Evolutionary conservation across 2,888 invertebrate species (phyloP).

Genomic region (Syritta pipiens): DNA sequence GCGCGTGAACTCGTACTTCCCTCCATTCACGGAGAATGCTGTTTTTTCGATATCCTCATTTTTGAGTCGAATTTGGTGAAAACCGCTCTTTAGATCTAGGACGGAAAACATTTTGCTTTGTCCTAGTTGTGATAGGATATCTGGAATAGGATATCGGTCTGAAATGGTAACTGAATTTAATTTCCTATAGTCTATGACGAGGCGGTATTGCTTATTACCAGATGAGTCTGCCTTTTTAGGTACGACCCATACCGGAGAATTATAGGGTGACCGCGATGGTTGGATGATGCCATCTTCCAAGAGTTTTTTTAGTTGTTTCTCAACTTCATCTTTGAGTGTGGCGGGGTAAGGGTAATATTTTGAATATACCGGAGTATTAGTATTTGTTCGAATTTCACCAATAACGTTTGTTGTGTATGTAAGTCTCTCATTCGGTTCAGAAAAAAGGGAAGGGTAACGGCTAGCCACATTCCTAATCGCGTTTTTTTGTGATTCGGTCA

Average conservation of each 20-base stretch:
- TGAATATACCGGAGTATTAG: slow-evolving; percentile 30
- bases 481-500: not conserved
- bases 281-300: slow-evolving; percentile 20
- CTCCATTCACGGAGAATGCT: slow-evolving; percentile 15
- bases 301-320: slow-evolving; percentile 19
- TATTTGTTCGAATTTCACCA: slow-evolving; percentile 32
- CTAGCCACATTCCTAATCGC: too few species aligned
- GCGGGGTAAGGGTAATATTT: too few species aligned
- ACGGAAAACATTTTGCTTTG: slow-evolving; percentile 1
- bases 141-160: slow-evolving; percentile 50
- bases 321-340: slow-evolving; percentile 27
- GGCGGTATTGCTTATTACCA: slow-evolving; percentile 13
- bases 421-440: slow-evolving; percentile 13
- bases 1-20: slow-evolving; percentile 18
- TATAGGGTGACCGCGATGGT: slow-evolving; percentile 26
- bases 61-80: slow-evolving; percentile 9
- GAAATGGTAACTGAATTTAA: slow-evolving; percentile 36
- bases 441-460: not conserved
- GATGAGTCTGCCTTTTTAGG: slow-evolving; percentile 24
- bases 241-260: slow-evolving; percentile 14
- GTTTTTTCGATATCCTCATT: slow-evolving; percentile 27
- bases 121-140: not conserved
- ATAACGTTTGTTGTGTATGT: slow-evolving; percentile 27
- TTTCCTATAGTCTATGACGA: slow-evolving; percentile 47
- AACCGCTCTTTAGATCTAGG: slow-evolving; percentile 38